Conservation (phyloP, 2,888 invertebrate genomes). For the Drosophila mayaguana region DNA sequence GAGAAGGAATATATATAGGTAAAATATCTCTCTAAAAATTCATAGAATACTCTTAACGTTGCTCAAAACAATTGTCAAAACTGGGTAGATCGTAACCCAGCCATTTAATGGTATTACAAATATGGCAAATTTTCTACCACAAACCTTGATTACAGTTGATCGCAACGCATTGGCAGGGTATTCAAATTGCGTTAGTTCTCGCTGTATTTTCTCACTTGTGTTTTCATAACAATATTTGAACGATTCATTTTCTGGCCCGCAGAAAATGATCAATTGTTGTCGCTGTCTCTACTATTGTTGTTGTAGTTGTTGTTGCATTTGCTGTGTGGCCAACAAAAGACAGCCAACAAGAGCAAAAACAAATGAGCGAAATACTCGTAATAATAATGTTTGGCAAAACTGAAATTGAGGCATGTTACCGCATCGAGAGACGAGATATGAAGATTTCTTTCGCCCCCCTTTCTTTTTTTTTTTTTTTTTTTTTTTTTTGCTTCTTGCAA, state of each 20-base stretch:
- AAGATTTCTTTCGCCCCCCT: conserved; percentile 44
- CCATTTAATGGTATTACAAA: not conserved
- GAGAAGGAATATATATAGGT: too few species aligned
- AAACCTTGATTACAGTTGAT: not conserved
- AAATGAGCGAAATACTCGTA: conserved; percentile 60
- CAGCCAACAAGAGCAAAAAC: conserved; percentile 17
- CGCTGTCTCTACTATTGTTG: conserved; percentile 1
- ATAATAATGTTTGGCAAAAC: conserved; percentile 70
- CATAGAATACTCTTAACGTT: too few species aligned
- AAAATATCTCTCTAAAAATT: too few species aligned
- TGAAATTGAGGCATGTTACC: conserved; percentile 75
- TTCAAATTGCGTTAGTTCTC: conserved; percentile 16
- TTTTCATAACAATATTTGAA: conserved; percentile 42
- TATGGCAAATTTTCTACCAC: not conserved
- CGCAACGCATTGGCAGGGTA: conserved; percentile 29
- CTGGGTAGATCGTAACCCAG: too few species aligned
- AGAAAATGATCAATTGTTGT: conserved; percentile 66
- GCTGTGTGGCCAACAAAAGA: conserved; percentile 12
- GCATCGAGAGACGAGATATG: conserved; percentile 63
- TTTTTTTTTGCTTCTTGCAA: conserved; percentile 40
- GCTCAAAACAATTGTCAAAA: too few species aligned
- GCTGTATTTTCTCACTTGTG: conserved; percentile 12
- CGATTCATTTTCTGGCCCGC: conserved; percentile 36
- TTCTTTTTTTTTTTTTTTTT: conserved; percentile 16
- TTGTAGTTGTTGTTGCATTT: conserved; percentile 3